These are phyloP conservation scores for Amblyteles armatorius DNA, from an alignment of 2,888 invertebrate species.

Conservation along the genomic window DNA sequence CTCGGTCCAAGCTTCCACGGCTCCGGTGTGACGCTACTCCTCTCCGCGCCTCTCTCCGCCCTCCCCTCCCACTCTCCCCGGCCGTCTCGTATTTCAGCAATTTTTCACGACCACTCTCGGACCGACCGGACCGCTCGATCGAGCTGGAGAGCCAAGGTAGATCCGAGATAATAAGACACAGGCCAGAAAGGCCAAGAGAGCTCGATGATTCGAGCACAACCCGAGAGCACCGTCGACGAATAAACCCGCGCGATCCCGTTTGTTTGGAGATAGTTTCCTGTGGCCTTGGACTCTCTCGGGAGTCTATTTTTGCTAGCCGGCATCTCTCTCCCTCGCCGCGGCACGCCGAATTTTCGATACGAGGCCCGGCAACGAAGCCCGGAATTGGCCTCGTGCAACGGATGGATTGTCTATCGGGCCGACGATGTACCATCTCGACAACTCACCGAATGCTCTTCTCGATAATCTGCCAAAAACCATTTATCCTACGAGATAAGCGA, in stretches of 20 bases:
- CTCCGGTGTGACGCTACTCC: slow-evolving; percentile 1
- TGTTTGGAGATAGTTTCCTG: slow-evolving; percentile 80
- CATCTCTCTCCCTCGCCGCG: slow-evolving; percentile 10
- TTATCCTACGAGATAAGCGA: not conserved
- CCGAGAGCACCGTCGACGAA: not conserved
- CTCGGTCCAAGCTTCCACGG: slow-evolving; percentile 21
- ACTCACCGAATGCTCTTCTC: not conserved
- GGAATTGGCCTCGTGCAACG: slow-evolving; percentile 1
- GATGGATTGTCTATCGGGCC: not conserved
- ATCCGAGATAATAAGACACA: not conserved
- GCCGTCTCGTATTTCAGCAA: slow-evolving; percentile 30
- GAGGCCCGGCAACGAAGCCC: slow-evolving; percentile 29
- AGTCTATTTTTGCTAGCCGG: slow-evolving; percentile 71
- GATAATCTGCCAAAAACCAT: not conserved
- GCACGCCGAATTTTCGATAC: slow-evolving; percentile 38
- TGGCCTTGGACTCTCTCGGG: slow-evolving; percentile 75
- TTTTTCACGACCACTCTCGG: slow-evolving; percentile 33
- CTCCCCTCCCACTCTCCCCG: not conserved
- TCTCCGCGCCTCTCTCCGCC: not conserved
- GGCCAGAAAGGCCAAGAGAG: slow-evolving; percentile 67
- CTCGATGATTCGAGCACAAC: slow-evolving; percentile 44
- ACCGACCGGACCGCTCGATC: slow-evolving; percentile 3
- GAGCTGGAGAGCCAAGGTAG: slow-evolving; percentile 9
- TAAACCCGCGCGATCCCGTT: slow-evolving; percentile 67
- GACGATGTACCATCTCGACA: not conserved